Conservation (phyloP, 2,888 invertebrate species). For the Dryomyza anilis region DNA sequence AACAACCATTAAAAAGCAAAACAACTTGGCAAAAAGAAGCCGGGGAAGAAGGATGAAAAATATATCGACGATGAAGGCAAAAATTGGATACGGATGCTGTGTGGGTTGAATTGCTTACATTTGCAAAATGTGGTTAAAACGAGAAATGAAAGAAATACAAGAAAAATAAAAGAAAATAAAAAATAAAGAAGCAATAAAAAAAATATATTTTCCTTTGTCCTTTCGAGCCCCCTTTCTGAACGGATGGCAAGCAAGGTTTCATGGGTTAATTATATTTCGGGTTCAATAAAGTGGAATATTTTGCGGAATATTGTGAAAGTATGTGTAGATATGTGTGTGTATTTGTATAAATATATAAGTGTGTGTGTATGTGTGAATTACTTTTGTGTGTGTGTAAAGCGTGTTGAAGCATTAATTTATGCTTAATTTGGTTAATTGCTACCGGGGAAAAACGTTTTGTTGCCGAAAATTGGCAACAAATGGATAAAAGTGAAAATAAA, state of each 20-base stretch:
- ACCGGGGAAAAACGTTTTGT: too few species aligned
- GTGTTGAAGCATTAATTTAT: constrained; percentile 17
- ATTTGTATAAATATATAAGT: not conserved
- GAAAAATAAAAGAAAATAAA: not conserved
- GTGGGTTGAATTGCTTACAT: too few species aligned
- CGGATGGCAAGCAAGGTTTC: not conserved
- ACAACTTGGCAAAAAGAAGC: too few species aligned
- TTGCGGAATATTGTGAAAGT: too few species aligned
- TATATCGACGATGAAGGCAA: too few species aligned
- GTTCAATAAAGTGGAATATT: constrained; percentile 3
- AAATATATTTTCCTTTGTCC: too few species aligned
- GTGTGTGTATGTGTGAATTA: not conserved
- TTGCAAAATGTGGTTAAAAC: too few species aligned
- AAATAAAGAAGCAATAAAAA: too few species aligned
- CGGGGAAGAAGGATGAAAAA: too few species aligned
- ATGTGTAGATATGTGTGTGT: not conserved
- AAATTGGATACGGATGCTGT: too few species aligned
- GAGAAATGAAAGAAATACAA: not conserved
- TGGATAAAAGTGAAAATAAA: not conserved
- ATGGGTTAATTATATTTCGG: constrained; percentile 4
- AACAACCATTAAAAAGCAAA: too few species aligned
- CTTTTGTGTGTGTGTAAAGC: not conserved
- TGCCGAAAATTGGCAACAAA: constrained; percentile 9
- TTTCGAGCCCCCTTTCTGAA: too few species aligned
- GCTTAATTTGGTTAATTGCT: constrained; percentile 22